These are phyloP conservation scores for Osmoderma eremita DNA, from an alignment of 2,888 invertebrate genomes.

Conservation along the genomic window DNA sequence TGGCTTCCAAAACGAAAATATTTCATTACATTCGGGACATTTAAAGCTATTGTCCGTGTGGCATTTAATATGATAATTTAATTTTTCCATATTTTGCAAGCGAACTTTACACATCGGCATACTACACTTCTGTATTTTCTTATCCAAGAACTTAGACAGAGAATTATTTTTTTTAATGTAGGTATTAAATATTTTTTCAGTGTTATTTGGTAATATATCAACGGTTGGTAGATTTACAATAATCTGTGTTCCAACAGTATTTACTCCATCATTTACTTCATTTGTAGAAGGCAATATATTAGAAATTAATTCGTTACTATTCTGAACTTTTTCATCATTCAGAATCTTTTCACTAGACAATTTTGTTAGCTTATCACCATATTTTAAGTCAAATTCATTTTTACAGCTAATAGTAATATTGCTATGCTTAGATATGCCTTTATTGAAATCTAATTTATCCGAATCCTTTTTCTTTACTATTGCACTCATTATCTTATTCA, in stretches of 20 bases:
- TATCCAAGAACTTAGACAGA: slow-evolving; percentile 48
- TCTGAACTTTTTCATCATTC: slow-evolving; percentile 40
- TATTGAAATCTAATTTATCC: slow-evolving; percentile 34
- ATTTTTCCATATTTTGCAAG: slow-evolving; percentile 69
- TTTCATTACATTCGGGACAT: slow-evolving; percentile 75
- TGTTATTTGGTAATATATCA: slow-evolving; percentile 43
- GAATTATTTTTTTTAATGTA: slow-evolving; percentile 49
- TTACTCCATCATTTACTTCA: slow-evolving; percentile 7
- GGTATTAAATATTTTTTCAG: slow-evolving; percentile 44
- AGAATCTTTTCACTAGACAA: slow-evolving; percentile 43
- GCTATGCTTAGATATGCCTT: slow-evolving; percentile 12
- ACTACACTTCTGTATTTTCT: slow-evolving; percentile 64
- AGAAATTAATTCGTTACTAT: slow-evolving; percentile 9
- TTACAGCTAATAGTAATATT: slow-evolving; percentile 47
- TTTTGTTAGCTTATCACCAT: slow-evolving; percentile 39
- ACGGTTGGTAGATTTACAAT: slow-evolving; percentile 44
- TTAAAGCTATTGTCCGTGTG: slow-evolving; percentile 65
- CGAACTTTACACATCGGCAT: slow-evolving; percentile 68
- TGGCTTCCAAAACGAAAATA: slow-evolving; percentile 70
- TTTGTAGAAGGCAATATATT: slow-evolving; percentile 19
- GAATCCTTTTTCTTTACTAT: slow-evolving; percentile 44
- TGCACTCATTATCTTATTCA: slow-evolving; percentile 68
- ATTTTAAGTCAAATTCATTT: slow-evolving; percentile 48
- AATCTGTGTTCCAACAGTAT: slow-evolving; percentile 2
- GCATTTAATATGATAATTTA: slow-evolving; percentile 74